phyloP scores from a whole-genome alignment of 2,888 invertebrate species.

The Acrocera orbiculus region DNA sequence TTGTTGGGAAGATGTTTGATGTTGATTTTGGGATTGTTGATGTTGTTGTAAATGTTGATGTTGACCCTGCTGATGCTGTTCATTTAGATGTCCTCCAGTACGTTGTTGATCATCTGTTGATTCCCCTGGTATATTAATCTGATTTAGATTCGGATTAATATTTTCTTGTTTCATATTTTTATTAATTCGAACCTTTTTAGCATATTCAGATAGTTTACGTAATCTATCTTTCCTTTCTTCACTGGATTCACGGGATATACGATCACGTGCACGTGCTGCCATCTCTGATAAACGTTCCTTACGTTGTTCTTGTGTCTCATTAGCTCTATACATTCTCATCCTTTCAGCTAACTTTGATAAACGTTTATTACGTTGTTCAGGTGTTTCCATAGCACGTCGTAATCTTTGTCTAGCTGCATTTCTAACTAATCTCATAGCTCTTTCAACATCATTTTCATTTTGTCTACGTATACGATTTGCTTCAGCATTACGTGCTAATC shows the following conservation, averaged over 20 bases:
- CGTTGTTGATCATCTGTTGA: conserved; percentile 16
- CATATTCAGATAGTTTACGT: conserved; percentile 31
- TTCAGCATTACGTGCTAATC: conserved; percentile 28
- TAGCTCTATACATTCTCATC: conserved; percentile 29
- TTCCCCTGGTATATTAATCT: conserved; percentile 14
- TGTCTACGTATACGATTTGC: conserved; percentile 29
- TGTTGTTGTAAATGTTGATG: conserved; percentile 13
- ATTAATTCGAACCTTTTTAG: conserved; percentile 32
- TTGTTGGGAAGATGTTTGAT: conserved; percentile 2
- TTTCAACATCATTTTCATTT: conserved; percentile 28
- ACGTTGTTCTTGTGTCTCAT: conserved; percentile 28
- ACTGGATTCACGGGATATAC: conserved; percentile 25
- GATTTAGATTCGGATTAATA: conserved; percentile 13
- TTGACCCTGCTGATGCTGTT: conserved; percentile 12
- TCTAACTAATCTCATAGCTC: conserved; percentile 29
- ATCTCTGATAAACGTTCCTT: conserved; percentile 28
- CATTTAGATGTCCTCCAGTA: conserved; percentile 14
- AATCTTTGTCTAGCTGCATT: conserved; percentile 30
- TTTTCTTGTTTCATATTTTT: conserved; percentile 21
- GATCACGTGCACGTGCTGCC: conserved; percentile 28
- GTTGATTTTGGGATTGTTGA: conserved; percentile 12
- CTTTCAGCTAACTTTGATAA: conserved; percentile 27
- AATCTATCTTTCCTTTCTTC: conserved; percentile 31
- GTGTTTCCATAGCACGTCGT: conserved; percentile 30
- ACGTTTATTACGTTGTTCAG: conserved; percentile 26